Evolutionary conservation across 2,113 vertebrate species (phyloP).

Genomic region (Chloropsis hardwickii): DNA sequence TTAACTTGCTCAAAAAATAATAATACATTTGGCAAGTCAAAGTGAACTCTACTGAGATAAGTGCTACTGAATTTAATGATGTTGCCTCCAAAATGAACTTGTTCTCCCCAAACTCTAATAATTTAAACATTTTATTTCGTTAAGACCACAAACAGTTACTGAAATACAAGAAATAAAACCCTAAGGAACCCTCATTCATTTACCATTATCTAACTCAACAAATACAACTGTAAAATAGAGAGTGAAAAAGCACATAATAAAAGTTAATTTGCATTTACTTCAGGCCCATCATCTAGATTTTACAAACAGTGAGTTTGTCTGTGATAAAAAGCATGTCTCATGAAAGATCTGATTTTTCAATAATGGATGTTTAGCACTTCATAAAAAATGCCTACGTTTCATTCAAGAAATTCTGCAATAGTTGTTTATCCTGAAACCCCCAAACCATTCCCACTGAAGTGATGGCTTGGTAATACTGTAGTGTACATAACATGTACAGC

Average conservation of each 20-base stretch:
- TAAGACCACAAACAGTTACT: not conserved
- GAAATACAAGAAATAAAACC: constrained; percentile 14
- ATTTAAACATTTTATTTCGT: constrained; percentile 23
- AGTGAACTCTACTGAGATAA: not conserved
- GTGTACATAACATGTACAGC: not conserved
- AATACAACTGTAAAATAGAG: not conserved
- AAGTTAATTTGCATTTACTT: not conserved
- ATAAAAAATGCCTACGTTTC: accelerated
- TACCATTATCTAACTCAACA: not conserved
- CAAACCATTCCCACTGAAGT: not conserved
- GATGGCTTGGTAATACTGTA: not conserved
- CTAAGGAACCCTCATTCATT: not conserved
- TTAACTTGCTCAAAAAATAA: not conserved
- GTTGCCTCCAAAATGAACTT: not conserved
- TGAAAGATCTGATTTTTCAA: not conserved
- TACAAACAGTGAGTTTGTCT: not conserved
- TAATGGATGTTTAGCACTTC: not conserved
- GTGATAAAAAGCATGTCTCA: not conserved
- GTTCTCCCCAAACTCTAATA: not conserved
- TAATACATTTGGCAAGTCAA: not conserved
- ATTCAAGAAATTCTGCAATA: not conserved
- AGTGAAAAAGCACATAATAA: not conserved
- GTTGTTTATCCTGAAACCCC: not conserved
- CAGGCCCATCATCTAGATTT: not conserved
- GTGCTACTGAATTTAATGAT: not conserved